Base-by-base conservation (phyloP, 2,113 vertebrate genomes). In the Pipa parva region DNA sequence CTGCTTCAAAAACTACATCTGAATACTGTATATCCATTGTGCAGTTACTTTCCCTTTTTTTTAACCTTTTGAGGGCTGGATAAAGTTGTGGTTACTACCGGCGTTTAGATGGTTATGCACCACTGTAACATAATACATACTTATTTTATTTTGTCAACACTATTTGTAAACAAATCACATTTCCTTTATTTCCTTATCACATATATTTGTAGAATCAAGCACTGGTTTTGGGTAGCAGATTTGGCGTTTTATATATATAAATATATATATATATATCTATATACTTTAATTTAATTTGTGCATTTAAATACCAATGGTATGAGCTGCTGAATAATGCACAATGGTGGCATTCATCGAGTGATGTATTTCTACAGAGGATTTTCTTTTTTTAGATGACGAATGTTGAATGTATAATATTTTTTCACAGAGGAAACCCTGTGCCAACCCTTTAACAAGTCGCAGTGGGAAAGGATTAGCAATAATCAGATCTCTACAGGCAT, bases 391-490 rank as follows among this genome's bases (percentile, higher is more conserved):
- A 12, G 6, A 9, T 13, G 10, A 36, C 15, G 33, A 93, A 88
- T 89, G 88, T 80, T 87, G 91, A 91, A 94, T 94, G 89, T 93
- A 93, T 91, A 90, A 90, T 88, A 82, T 81, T 78, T 74, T 64
- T 72, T 74, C 70, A 74, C 79, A 73, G 63, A 63, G 76, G 80
- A 90, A 82, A 81, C 82, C 76, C 78, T 66, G 81, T 88, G 89
- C 84, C 85, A 91, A 88, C 88, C 86, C 81, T 85, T 36, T 97
- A 97, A 98, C 93, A 93, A 97, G 94, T 92, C 91, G 85, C 87
- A 90, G 81, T 77, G 94, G 95, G 95, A 97, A 89, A 90, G 91
- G 91, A 94, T 95, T 92, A 92, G 78, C 84, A 84, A 81, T 71
- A 68, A 78, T 74, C 76, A 71, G 73, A 75, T 75, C 78, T 84